Percentiles rank a stretch among this genome's conserved stretches.
These are phyloP conservation scores for Ariolimax columbianus DNA, from an alignment of 2,888 invertebrate species.

Conservation along the genomic window DNA sequence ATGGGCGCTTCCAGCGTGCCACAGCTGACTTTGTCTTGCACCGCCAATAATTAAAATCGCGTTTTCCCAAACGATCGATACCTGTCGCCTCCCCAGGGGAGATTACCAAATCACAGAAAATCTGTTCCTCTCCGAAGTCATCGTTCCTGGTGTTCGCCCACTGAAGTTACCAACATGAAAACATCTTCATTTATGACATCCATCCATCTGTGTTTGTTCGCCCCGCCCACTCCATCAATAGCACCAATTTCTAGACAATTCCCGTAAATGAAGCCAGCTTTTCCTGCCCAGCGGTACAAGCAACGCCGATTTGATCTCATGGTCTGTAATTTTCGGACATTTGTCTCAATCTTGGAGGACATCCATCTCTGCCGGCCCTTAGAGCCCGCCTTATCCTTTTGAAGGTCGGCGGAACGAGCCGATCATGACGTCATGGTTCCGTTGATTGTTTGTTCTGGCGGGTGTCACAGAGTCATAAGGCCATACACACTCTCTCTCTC, in stretches of 20 bases:
- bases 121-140: not conserved
- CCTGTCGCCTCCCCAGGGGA: not conserved
- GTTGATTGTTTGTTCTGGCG: constrained; percentile 31
- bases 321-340: constrained; percentile 47
- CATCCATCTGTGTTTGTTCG: constrained; percentile 39
- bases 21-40: not conserved
- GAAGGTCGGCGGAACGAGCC: not conserved
- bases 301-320: constrained; percentile 28
- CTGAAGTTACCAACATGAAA: constrained; percentile 6
- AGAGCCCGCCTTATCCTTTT: not conserved
- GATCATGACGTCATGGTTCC: constrained; percentile 45
- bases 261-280: constrained; percentile 37
- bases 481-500: not conserved
- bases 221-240: constrained; percentile 24
- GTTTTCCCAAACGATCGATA: not conserved
- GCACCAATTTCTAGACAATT: constrained; percentile 42
- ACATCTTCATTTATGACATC: constrained; percentile 19
- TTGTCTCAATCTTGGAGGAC: constrained; percentile 42
- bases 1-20: not conserved
- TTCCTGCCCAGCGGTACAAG: constrained; percentile 22
- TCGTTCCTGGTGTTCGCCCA: not conserved
- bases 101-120: constrained; percentile 3
- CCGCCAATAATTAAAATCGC: constrained; percentile 13
- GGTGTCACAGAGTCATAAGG: not conserved
- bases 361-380: constrained; percentile 30